Evolutionary conservation across 1,140 invertebrate species (phyloP).

Genomic region (Aethina tumida): DNA sequence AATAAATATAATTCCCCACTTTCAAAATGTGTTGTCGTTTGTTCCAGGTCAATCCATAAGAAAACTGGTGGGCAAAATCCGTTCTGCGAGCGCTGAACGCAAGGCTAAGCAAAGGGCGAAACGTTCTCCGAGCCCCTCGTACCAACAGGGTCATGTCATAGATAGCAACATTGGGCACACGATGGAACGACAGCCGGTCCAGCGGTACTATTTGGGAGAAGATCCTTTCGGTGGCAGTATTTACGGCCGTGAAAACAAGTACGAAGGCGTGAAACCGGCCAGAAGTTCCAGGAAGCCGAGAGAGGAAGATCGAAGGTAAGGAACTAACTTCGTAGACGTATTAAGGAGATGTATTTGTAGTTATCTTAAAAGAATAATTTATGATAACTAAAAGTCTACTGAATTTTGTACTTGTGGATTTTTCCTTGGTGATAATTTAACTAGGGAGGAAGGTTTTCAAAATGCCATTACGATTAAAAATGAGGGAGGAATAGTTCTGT

Average conservation of each 20-base stretch:
- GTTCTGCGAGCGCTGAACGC: constrained; percentile 62
- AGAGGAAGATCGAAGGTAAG: constrained; percentile 19
- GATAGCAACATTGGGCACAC: constrained; percentile 36
- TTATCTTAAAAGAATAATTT: too few species aligned
- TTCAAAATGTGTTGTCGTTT: constrained; percentile 9
- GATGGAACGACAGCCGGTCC: constrained; percentile 42
- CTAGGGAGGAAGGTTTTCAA: too few species aligned
- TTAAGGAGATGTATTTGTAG: too few species aligned
- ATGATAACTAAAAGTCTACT: too few species aligned
- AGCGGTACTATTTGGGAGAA: constrained; percentile 72
- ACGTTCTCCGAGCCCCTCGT: constrained; percentile 43
- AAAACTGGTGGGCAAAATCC: constrained; percentile 66
- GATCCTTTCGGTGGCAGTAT: constrained; percentile 72
- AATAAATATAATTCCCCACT: too few species aligned
- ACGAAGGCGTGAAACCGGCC: constrained; percentile 47
- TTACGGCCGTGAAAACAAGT: constrained; percentile 69
- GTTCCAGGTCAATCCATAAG: constrained; percentile 56
- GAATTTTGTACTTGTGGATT: too few species aligned
- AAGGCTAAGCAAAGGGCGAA: constrained; percentile 45
- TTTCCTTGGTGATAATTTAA: too few species aligned
- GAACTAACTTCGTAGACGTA: not conserved
- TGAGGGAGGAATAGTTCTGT: too few species aligned
- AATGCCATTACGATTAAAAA: too few species aligned
- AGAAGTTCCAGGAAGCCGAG: constrained; percentile 20
- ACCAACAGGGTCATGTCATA: constrained; percentile 52